A percentile compares a stretch with the other conserved stretches of the same genome.
Evolutionary conservation across 2,888 invertebrate species (phyloP).

Genomic region (Apamea anceps): DNA sequence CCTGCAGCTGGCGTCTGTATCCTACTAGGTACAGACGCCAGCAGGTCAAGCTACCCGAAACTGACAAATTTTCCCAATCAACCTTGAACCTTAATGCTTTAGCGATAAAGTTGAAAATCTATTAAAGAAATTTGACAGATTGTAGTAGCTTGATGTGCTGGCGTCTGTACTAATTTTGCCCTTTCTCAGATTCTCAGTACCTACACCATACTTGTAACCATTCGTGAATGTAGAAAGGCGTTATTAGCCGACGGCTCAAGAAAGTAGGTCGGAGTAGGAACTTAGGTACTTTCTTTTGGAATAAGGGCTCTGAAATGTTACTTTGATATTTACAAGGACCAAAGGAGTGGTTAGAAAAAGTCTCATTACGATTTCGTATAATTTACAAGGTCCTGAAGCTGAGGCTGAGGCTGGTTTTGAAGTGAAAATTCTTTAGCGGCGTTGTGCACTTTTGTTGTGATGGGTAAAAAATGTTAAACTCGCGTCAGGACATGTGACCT

Average conservation of each 20-base stretch:
- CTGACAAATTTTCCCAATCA: no score
- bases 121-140: no score
- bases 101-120: no score
- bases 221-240: neutral
- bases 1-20: neutral
- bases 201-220: neutral
- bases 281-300: neutral
- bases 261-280: neutral
- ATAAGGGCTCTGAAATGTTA: neutral
- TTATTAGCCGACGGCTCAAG: constrained; percentile 3
- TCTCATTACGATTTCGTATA: neutral
- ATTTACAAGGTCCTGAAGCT: neutral
- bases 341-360: neutral
- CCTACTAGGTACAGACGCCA: no score
- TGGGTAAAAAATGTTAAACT: no score
- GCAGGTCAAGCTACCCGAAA: no score
- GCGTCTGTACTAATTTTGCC: neutral
- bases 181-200: neutral
- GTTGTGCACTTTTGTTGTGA: no score
- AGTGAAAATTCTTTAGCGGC: no score
- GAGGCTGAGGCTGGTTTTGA: no score
- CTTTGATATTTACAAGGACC: constrained; percentile 36
- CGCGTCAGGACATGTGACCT: no score
- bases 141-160: no score
- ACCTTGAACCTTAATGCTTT: no score